These are phyloP conservation scores for Montipora efflorescens DNA, from an alignment of 64 coral and sea anemone genomes.

Conservation along the genomic window DNA sequence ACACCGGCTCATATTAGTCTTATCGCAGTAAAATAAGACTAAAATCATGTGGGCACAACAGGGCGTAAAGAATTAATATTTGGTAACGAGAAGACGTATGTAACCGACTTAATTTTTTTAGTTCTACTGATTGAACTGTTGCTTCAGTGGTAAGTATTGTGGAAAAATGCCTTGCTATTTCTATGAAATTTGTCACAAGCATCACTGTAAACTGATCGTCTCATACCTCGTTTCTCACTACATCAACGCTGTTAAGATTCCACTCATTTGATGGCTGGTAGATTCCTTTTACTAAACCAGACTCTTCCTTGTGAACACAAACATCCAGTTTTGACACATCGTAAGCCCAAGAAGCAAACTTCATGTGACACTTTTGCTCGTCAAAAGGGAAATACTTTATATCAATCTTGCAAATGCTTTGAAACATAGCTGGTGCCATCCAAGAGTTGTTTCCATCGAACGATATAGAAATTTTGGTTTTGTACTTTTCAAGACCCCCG, in stretches of 20 bases:
- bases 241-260: slow-evolving; percentile 61
- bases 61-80: too few relatives aligned
- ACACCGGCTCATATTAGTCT: too few relatives aligned
- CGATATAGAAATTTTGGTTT: slow-evolving; percentile 43
- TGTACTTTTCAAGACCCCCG: slow-evolving; percentile 36
- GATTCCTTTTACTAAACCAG: slow-evolving; percentile 50
- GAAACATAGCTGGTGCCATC: slow-evolving; percentile 55
- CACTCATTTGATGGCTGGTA: slow-evolving; percentile 87
- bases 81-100: too few relatives aligned
- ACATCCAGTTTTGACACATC: slow-evolving; percentile 27
- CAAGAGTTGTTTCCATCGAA: slow-evolving; percentile 61
- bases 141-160: too few relatives aligned
- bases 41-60: too few relatives aligned
- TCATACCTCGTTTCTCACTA: slow-evolving; percentile 51
- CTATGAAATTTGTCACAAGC: neutral
- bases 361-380: slow-evolving; percentile 42
- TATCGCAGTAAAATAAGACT: too few relatives aligned
- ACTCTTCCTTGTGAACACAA: slow-evolving; percentile 42
- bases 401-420: slow-evolving; percentile 56
- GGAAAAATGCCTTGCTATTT: too few relatives aligned
- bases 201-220: neutral
- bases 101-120: too few relatives aligned
- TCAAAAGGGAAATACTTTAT: slow-evolving; percentile 64
- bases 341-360: slow-evolving; percentile 66
- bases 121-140: too few relatives aligned